These are phyloP conservation scores for Eristalis arbustorum DNA, from an alignment of 2,888 invertebrate species.

Conservation along the genomic window DNA sequence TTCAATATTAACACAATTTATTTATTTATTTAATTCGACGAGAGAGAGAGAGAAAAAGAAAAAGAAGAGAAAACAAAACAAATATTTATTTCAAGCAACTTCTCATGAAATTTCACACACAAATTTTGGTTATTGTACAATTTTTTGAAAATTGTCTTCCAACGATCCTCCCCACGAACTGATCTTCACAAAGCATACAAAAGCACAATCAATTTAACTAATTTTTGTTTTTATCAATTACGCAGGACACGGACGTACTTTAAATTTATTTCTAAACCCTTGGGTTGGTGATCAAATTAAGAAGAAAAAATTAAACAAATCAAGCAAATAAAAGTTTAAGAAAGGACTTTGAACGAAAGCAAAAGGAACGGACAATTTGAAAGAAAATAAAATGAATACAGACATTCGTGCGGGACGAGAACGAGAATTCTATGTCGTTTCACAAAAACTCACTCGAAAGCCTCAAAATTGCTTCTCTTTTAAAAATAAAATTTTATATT, in stretches of 20 bases:
- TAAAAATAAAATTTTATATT: slow-evolving; percentile 46
- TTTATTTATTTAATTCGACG: background rate
- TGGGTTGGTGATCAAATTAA: background rate
- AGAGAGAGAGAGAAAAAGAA: background rate
- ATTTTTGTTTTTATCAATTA: background rate
- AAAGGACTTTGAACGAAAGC: background rate
- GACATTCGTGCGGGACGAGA: slow-evolving; percentile 19
- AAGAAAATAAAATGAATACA: background rate
- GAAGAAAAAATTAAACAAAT: background rate
- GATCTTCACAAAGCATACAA: background rate
- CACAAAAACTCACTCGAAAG: slow-evolving; percentile 61
- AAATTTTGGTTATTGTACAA: slow-evolving; percentile 16
- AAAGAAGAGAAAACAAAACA: slow-evolving; percentile 24
- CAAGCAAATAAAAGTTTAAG: background rate
- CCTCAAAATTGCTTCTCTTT: slow-evolving; percentile 48
- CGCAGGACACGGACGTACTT: background rate
- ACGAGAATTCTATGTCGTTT: slow-evolving; percentile 4
- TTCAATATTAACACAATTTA: slow-evolving; percentile 32
- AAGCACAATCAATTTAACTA: background rate
- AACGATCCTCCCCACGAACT: background rate
- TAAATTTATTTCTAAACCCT: background rate
- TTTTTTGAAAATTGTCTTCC: slow-evolving; percentile 4
- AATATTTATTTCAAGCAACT: background rate
- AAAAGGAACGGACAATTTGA: background rate
- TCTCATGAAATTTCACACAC: slow-evolving; percentile 17